These are phyloP conservation scores for Drosophila leontia DNA, from an alignment of 1,140 invertebrate species.

Conservation along the genomic window DNA sequence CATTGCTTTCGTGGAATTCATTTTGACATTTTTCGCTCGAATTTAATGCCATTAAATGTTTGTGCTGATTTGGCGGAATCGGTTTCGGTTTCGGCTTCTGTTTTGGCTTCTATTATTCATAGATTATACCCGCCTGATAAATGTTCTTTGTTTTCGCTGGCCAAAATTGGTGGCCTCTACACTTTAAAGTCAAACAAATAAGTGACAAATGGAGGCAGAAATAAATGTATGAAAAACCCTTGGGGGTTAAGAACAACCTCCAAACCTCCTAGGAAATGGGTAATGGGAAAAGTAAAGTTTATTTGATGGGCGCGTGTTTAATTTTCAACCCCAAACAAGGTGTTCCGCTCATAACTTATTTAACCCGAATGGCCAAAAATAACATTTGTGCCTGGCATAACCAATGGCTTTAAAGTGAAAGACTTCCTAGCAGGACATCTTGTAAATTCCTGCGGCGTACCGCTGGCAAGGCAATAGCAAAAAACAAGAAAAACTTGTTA, in stretches of 20 bases:
- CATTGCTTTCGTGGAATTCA: constrained; percentile 37
- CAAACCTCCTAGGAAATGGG: not conserved
- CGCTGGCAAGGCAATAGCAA: not conserved
- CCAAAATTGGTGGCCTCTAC: not conserved
- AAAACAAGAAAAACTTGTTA: constrained; percentile 53
- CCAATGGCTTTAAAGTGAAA: constrained; percentile 35
- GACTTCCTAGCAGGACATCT: constrained; percentile 11
- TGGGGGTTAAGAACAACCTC: not conserved
- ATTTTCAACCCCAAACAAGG: constrained; percentile 59
- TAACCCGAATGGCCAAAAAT: constrained; percentile 52
- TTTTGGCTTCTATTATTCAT: constrained; percentile 36
- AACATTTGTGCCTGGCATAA: constrained; percentile 60
- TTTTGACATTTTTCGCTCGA: constrained; percentile 41
- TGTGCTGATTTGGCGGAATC: constrained; percentile 55
- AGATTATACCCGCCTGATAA: constrained; percentile 35
- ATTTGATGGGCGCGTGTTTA: constrained; percentile 71
- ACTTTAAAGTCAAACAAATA: constrained; percentile 23
- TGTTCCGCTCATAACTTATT: constrained; percentile 63
- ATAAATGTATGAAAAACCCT: not conserved
- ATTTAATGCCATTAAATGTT: constrained; percentile 63
- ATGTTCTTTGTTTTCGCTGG: constrained; percentile 16
- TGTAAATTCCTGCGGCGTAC: constrained; percentile 64
- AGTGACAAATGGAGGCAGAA: constrained; percentile 7
- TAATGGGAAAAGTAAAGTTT: constrained; percentile 56
- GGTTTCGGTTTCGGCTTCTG: constrained; percentile 3